Conservation (phyloP, 2,888 invertebrate genomes). For the Agapetus fuscipes region DNA sequence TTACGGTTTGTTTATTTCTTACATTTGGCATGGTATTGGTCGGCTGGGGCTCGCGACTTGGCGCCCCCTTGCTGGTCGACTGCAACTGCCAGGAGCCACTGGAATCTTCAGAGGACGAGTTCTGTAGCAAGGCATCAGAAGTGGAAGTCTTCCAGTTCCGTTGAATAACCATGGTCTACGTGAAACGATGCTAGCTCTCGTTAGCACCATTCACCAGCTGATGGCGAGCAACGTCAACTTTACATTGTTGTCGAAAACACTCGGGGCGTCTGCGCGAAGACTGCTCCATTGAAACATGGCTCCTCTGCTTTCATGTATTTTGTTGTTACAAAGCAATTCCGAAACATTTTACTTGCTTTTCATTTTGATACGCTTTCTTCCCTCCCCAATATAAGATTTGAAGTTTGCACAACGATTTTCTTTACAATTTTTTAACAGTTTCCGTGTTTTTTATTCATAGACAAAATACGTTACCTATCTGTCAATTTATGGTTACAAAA, state of each 20-base stretch:
- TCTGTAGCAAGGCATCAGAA: slow-evolving; percentile 15
- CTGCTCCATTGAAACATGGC: not conserved
- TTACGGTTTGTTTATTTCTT: too few species aligned
- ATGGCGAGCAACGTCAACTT: slow-evolving; percentile 2
- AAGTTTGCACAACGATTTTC: too few species aligned
- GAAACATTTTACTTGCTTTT: too few species aligned
- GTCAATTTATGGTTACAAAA: too few species aligned
- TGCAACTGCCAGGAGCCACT: slow-evolving; percentile 36
- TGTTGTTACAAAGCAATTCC: not conserved
- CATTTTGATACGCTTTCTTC: too few species aligned
- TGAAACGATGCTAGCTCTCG: too few species aligned
- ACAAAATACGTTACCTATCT: too few species aligned
- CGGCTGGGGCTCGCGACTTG: slow-evolving; percentile 9
- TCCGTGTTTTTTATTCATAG: too few species aligned
- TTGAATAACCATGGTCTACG: slow-evolving; percentile 17
- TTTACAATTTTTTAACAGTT: too few species aligned
- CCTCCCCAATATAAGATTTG: too few species aligned
- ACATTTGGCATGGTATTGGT: slow-evolving; percentile 16
- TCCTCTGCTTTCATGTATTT: slow-evolving; percentile 3
- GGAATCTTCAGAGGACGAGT: slow-evolving; percentile 23
- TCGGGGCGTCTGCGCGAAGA: slow-evolving; percentile 9
- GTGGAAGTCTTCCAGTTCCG: slow-evolving; percentile 15
- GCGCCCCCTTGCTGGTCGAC: slow-evolving; percentile 15
- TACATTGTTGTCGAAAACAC: slow-evolving; percentile 1
- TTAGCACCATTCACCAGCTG: slow-evolving; percentile 11